Conservation (phyloP, 1,140 invertebrate genomes). For the Neodiprion virginianus region DNA sequence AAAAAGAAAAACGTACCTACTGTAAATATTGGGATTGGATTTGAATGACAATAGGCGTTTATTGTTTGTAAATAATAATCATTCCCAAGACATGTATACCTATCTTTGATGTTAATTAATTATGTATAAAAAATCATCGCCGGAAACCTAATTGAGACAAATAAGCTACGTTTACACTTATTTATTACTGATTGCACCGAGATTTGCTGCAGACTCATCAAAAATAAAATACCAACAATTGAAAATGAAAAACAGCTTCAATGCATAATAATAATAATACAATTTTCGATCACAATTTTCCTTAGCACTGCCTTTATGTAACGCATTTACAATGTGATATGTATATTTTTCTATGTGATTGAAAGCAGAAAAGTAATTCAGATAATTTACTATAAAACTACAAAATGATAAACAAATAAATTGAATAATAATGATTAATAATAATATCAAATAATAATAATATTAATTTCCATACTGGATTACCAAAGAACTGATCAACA, state of each 20-base stretch:
- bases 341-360: constrained; percentile 8
- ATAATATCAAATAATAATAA: neutral
- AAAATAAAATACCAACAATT: neutral
- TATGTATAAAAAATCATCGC: neutral
- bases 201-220: neutral
- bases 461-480: neutral
- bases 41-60: neutral
- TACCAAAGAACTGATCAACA: constrained; percentile 3
- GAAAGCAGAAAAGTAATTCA: neutral
- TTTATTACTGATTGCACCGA: neutral
- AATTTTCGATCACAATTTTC: neutral
- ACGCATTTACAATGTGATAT: constrained; percentile 6
- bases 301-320: constrained; percentile 1
- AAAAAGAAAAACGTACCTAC: neutral
- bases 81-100: neutral
- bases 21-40: neutral
- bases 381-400: neutral
- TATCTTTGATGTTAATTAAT: neutral
- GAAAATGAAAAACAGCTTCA: neutral
- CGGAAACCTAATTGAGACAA: too few species aligned
- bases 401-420: neutral
- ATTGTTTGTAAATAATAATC: neutral
- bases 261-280: neutral
- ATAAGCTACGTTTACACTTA: neutral
- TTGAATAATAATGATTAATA: neutral